Conservation (phyloP, 2,888 invertebrate genomes). For the Ophion costatus region DNA sequence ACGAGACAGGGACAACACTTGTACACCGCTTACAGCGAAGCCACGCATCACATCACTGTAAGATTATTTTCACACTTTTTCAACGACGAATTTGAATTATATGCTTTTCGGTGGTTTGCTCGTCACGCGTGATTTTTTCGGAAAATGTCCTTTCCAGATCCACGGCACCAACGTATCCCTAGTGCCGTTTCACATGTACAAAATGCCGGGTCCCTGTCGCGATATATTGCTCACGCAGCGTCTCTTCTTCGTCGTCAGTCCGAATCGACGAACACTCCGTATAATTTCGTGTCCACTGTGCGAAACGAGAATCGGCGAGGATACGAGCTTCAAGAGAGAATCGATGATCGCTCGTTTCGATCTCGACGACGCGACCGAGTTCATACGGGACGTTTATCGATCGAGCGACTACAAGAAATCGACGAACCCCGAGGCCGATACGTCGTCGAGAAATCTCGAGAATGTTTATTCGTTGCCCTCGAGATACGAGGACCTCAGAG, state of each 20-base stretch:
- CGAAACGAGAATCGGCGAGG: conserved; percentile 85
- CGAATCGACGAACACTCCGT: conserved; percentile 83
- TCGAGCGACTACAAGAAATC: conserved; percentile 82
- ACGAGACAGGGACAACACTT: conserved; percentile 85
- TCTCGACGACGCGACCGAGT: conserved; percentile 84
- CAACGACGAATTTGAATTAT: not conserved
- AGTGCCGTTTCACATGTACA: conserved; percentile 88
- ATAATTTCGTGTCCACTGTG: conserved; percentile 86
- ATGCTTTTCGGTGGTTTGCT: not conserved
- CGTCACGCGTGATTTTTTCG: no score
- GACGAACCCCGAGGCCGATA: conserved; percentile 47
- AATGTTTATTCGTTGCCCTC: conserved; percentile 82
- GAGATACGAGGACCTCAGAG: conserved; percentile 83
- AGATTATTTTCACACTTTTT: conserved; percentile 61
- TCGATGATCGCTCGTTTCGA: conserved; percentile 86
- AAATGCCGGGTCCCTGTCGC: conserved; percentile 87
- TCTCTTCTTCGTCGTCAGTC: conserved; percentile 87
- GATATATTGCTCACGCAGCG: conserved; percentile 88
- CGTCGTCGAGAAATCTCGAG: conserved; percentile 76
- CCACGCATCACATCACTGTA: conserved; percentile 85
- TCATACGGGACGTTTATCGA: conserved; percentile 85
- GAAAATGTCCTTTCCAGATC: conserved; percentile 83
- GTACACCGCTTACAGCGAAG: conserved; percentile 86
- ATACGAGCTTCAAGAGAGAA: conserved; percentile 85
- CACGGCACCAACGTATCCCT: conserved; percentile 88